Conservation (phyloP, 1,140 invertebrate genomes). For the Leptopilina boulardi region DNA sequence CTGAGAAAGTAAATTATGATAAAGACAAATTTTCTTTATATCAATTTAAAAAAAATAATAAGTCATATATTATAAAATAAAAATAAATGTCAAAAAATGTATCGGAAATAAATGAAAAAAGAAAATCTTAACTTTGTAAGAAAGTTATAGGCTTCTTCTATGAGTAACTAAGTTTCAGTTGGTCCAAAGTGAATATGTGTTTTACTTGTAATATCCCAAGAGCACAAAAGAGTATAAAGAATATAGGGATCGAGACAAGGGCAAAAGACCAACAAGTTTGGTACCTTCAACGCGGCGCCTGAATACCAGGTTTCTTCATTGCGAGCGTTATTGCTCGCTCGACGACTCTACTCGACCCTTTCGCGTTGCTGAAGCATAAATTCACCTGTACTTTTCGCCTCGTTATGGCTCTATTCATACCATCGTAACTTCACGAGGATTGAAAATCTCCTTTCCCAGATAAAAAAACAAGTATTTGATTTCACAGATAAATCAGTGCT, state of each 20-base stretch:
- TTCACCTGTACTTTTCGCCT: constrained; percentile 69
- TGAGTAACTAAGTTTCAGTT: not conserved
- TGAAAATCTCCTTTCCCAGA: not conserved
- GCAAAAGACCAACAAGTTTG: not conserved
- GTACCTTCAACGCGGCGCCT: constrained; percentile 14
- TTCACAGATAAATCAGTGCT: not conserved
- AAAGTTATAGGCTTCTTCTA: no score
- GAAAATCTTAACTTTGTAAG: constrained; percentile 45
- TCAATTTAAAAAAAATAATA: no score
- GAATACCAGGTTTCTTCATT: constrained; percentile 36
- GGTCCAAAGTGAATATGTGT: constrained; percentile 9
- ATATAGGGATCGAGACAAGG: not conserved
- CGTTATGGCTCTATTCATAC: constrained; percentile 70
- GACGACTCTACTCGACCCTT: constrained; percentile 47
- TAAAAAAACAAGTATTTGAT: not conserved
- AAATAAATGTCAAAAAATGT: no score
- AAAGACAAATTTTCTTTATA: no score
- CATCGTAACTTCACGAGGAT: constrained; percentile 57
- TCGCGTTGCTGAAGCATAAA: constrained; percentile 68
- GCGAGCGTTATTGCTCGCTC: constrained; percentile 44
- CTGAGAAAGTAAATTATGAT: no score
- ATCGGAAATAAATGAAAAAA: constrained; percentile 49
- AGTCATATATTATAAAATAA: no score
- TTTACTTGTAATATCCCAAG: constrained; percentile 2
- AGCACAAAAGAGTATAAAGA: not conserved